Evolutionary conservation across 2,888 invertebrate genomes (phyloP), one percentile per base, ranked within the genome.

Genomic region (Allophyes oxyacanthae): DNA sequence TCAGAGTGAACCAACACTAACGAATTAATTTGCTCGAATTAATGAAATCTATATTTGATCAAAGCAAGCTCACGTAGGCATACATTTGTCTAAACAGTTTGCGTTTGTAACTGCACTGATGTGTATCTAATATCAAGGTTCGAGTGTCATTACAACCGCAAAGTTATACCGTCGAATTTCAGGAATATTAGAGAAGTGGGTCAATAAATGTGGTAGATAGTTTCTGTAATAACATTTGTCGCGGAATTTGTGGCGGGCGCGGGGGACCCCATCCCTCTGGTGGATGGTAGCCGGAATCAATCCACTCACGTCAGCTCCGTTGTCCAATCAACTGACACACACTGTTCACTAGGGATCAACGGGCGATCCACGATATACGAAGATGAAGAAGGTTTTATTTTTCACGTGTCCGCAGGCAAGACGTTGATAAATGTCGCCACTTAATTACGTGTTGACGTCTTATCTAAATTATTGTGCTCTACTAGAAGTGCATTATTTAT

Each of bases 301-400:
- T 92, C 91, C 90, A 89, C 91, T 91, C 88, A 84, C 87, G 90
- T 87, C 89, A 86, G 79, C 76, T 82, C 87, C 86, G 90, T 83
- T 90, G 90, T 91, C 91, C 91, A 92, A 92, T 92, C 92, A 92
- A 88, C 87, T 88, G 91, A 87, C 91, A 87, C 85, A 86, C 87
- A 81, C 84, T 86, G 89, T 88, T 88, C 91, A 81, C 89, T 83
- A 67, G 91, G 92, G 92, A 90, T 90, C 86, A 85, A 65, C 79
- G 79, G 62, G 60, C 66, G 68, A 66, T 49, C 75, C 63, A 42
- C 71, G 68, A 75, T 78, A 69, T 78, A 72, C 78, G 68, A 75
- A 79, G 77, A 75, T 67, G 65, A 71, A 78, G 77, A 78, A 72
- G 67, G 71, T 76, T 77, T 68, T 77, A 75, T 81, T 77, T 77